Conservation (phyloP, 2,797 vertebrate genomes). For the Hyperoplus immaculatus region DNA sequence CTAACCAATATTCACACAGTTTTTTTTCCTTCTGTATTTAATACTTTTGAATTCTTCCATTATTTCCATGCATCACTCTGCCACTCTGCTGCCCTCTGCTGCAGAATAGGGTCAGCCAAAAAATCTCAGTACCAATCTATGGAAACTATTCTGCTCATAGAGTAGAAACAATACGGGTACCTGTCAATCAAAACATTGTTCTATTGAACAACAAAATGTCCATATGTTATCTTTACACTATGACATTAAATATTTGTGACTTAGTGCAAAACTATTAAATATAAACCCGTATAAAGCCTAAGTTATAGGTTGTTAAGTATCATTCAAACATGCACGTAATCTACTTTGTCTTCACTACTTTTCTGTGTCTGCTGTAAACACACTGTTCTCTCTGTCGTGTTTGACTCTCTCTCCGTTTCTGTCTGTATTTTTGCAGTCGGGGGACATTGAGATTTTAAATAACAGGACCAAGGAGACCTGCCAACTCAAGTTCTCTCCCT, state of each 20-base stretch:
- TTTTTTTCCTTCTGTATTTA: neutral
- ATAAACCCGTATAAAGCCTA: neutral
- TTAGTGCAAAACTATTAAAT: neutral
- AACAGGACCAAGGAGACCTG: constrained; percentile 97
- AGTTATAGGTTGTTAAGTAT: too few relatives aligned
- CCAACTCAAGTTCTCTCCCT: constrained; percentile 97
- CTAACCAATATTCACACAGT: neutral
- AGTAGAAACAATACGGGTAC: neutral
- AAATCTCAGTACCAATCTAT: constrained; percentile 5
- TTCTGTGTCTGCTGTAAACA: neutral
- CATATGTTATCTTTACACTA: neutral
- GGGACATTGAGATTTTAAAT: constrained; percentile 98
- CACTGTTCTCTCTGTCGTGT: neutral
- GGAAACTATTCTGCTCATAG: constrained; percentile 16
- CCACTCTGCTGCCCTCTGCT: constrained; percentile 27
- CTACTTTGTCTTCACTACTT: neutral
- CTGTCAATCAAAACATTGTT: neutral
- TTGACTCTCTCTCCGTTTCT: constrained; percentile 21
- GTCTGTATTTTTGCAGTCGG: constrained; percentile 86
- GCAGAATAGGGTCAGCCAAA: constrained; percentile 17
- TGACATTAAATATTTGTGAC: neutral
- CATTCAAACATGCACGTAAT: neutral
- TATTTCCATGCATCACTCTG: neutral
- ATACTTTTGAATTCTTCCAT: neutral
- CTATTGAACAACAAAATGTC: neutral